phyloP scores from a whole-genome alignment of 2,888 invertebrate genomes.

The Drosophila stalkeri region DNA sequence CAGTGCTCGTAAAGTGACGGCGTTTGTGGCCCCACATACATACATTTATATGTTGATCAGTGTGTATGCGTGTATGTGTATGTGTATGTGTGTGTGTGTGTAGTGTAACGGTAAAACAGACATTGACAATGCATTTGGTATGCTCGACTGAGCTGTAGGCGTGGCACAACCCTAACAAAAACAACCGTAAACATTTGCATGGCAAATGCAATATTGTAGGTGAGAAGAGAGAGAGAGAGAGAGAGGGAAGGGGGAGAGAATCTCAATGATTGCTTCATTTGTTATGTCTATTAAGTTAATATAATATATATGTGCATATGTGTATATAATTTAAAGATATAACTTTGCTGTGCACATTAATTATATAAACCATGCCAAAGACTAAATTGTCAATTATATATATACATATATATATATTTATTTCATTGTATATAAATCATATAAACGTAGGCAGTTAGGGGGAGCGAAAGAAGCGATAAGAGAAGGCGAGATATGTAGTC shows the following conservation, averaged over 20 bases:
- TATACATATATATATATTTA: background rate
- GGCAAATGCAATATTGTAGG: constrained; percentile 41
- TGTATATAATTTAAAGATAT: background rate
- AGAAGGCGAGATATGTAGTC: too few species aligned
- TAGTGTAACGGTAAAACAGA: constrained; percentile 52
- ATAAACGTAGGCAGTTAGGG: background rate
- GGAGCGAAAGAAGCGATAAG: background rate
- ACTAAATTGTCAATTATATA: background rate
- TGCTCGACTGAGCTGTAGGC: constrained; percentile 3
- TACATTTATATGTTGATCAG: constrained; percentile 65
- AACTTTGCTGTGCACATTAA: constrained; percentile 1
- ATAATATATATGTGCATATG: constrained; percentile 18
- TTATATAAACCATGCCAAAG: background rate
- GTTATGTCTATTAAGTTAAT: constrained; percentile 51
- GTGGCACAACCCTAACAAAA: constrained; percentile 15
- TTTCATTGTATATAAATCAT: background rate
- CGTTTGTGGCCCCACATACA: constrained; percentile 34
- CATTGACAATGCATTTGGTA: constrained; percentile 65
- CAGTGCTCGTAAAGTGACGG: constrained; percentile 55
- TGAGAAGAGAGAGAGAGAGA: constrained; percentile 5
- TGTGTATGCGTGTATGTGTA: constrained; percentile 15
- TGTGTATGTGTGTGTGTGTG: constrained; percentile 11
- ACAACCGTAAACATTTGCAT: constrained; percentile 55
- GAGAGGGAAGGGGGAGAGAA: constrained; percentile 10
- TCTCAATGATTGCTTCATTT: constrained; percentile 51